Evolutionary conservation across 2,888 invertebrate species (phyloP).

Genomic region (Bombylius discolor): DNA sequence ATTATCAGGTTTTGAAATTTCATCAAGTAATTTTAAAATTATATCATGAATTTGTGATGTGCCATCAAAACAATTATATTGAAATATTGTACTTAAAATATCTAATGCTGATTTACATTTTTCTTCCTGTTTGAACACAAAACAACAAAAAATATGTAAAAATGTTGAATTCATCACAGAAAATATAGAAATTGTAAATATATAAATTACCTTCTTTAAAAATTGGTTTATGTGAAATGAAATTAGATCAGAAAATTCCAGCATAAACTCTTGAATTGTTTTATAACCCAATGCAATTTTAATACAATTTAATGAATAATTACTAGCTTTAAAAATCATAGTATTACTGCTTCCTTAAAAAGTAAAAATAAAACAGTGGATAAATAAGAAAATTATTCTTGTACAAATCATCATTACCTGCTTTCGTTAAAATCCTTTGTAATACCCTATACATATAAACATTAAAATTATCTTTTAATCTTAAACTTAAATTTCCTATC

Average conservation of each 20-base stretch:
- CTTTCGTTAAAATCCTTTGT: constrained; percentile 55
- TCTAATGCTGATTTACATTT: constrained; percentile 53
- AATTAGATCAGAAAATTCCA: constrained; percentile 58
- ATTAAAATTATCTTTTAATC: constrained; percentile 42
- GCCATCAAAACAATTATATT: constrained; percentile 50
- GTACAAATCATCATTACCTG: constrained; percentile 39
- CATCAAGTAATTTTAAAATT: constrained; percentile 47
- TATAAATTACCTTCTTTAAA: constrained; percentile 41
- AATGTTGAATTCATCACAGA: too few relatives aligned
- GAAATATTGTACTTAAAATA: constrained; percentile 58
- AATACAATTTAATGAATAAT: constrained; percentile 44
- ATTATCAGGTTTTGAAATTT: constrained; percentile 36
- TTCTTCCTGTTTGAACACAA: constrained; percentile 34
- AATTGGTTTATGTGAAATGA: constrained; percentile 53
- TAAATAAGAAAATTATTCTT: too few relatives aligned
- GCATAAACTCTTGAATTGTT: constrained; percentile 47
- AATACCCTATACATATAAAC: constrained; percentile 50
- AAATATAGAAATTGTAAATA: neutral
- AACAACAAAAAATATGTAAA: neutral
- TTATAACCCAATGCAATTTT: constrained; percentile 44
- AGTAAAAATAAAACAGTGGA: neutral
- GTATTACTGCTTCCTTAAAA: constrained; percentile 50
- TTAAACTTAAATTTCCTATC: constrained; percentile 47
- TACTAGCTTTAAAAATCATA: constrained; percentile 48
- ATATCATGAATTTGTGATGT: constrained; percentile 54